These are phyloP conservation scores for Dione vanillae DNA, from an alignment of 2,888 invertebrate genomes.

Conservation along the genomic window DNA sequence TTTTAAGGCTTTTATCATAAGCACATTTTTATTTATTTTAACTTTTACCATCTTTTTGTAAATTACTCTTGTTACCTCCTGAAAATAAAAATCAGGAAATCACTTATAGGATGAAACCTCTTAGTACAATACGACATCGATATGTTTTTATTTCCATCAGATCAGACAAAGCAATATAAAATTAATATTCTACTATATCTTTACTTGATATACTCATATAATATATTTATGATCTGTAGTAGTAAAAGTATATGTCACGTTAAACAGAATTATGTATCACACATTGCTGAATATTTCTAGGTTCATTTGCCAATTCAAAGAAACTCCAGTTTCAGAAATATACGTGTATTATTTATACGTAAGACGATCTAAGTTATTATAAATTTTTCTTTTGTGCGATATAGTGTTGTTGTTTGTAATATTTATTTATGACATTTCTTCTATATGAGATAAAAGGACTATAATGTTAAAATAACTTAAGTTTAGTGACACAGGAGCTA, in stretches of 20 bases:
- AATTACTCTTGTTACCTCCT: too few relatives aligned
- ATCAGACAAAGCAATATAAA: background rate
- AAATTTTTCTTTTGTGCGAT: background rate
- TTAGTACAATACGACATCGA: background rate
- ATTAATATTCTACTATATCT: background rate
- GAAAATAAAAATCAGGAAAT: too few relatives aligned
- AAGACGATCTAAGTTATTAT: background rate
- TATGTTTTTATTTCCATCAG: background rate
- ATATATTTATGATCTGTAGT: background rate
- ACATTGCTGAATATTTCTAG: background rate
- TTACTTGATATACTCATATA: background rate
- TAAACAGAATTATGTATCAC: background rate
- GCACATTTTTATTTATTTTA: too few relatives aligned
- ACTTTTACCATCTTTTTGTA: too few relatives aligned
- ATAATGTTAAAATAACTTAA: too few relatives aligned
- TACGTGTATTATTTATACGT: background rate
- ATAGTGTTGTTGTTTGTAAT: background rate
- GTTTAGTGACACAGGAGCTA: too few relatives aligned
- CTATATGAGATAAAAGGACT: too few relatives aligned
- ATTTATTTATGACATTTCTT: background rate
- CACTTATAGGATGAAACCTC: too few relatives aligned
- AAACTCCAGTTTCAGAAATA: background rate
- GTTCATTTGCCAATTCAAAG: background rate
- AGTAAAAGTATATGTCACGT: background rate
- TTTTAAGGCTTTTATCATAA: too few relatives aligned